Evolutionary conservation across 2,113 vertebrate genomes (phyloP).

Genomic region (Percopsis transmontana): DNA sequence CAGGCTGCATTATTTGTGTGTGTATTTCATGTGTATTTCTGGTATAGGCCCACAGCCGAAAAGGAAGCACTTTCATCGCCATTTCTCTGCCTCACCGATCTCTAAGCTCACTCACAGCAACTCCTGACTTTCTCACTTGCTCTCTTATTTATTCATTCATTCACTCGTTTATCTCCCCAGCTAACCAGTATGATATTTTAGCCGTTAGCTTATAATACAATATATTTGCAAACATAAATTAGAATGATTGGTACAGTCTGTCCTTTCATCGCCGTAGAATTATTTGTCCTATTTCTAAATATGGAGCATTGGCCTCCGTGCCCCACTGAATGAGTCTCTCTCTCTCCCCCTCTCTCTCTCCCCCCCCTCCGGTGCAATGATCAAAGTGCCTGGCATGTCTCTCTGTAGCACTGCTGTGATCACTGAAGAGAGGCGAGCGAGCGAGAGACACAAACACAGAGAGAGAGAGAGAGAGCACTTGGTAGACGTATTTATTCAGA

Average conservation of each 20-base stretch:
- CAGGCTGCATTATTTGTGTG: no score
- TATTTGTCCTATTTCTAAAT: slow-evolving; percentile 41
- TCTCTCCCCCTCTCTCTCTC: slow-evolving; percentile 16
- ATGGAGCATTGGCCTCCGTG: slow-evolving; percentile 25
- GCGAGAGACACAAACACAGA: slow-evolving; percentile 6
- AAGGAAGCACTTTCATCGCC: no score
- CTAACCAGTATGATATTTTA: no score
- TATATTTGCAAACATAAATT: not conserved
- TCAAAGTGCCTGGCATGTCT: slow-evolving; percentile 72
- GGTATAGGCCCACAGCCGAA: no score
- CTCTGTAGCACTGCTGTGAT: slow-evolving; percentile 72
- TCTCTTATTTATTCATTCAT: not conserved
- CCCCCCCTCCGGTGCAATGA: slow-evolving; percentile 57
- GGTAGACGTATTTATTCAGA: slow-evolving; percentile 6
- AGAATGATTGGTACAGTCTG: no score
- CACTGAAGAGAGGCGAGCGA: slow-evolving; percentile 77
- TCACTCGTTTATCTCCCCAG: not conserved
- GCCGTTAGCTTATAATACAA: not conserved
- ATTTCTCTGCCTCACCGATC: not conserved
- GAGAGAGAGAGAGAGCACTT: slow-evolving; percentile 14
- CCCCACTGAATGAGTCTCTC: slow-evolving; percentile 42
- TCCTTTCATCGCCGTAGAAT: slow-evolving; percentile 5
- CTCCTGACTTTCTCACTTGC: not conserved
- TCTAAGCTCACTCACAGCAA: not conserved
- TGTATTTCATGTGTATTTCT: no score